A percentile compares a stretch with the other conserved stretches of the same genome.
Evolutionary conservation across 2,888 invertebrate genomes (phyloP).

Genomic region (Brachycybe producta): DNA sequence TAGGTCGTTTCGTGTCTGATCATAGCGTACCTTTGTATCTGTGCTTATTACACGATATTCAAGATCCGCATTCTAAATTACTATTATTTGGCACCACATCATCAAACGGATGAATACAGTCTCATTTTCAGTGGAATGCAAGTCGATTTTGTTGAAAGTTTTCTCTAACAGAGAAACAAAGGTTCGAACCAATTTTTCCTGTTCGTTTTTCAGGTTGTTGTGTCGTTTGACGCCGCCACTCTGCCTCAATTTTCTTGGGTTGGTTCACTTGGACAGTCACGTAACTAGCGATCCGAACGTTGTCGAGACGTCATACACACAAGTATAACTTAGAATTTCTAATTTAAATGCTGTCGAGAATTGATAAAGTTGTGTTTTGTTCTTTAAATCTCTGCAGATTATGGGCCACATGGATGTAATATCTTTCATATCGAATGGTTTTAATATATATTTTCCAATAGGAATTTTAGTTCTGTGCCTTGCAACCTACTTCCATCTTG

Average conservation of each 20-base stretch:
- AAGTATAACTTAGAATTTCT: slow-evolving; percentile 35
- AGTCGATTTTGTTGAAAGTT: slow-evolving; percentile 26
- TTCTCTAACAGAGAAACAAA: background rate
- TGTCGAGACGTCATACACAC: slow-evolving; percentile 84
- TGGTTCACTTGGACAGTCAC: slow-evolving; percentile 97
- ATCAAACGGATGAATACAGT: slow-evolving; percentile 97
- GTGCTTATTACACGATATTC: slow-evolving; percentile 95
- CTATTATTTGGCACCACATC: slow-evolving; percentile 92
- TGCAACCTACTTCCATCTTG: slow-evolving; percentile 86
- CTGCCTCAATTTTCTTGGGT: slow-evolving; percentile 92
- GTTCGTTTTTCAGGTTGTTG: slow-evolving; percentile 43
- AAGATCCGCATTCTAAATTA: slow-evolving; percentile 90
- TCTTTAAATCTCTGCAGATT: slow-evolving; percentile 41
- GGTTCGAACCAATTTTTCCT: no score
- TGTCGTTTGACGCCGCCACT: slow-evolving; percentile 95
- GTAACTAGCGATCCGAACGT: slow-evolving; percentile 58
- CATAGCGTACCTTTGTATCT: slow-evolving; percentile 89
- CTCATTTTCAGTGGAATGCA: slow-evolving; percentile 95
- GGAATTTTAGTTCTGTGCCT: slow-evolving; percentile 82
- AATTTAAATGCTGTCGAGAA: slow-evolving; percentile 18
- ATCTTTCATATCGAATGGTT: slow-evolving; percentile 89
- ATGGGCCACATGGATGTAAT: slow-evolving; percentile 99
- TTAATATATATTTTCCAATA: slow-evolving; percentile 99
- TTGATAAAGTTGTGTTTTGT: slow-evolving; percentile 4
- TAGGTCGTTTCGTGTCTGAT: slow-evolving; percentile 79